A percentile compares a stretch with the other conserved stretches of the same genome.
These are phyloP conservation scores for Lasioglossum zephyrum DNA, from an alignment of 2,888 invertebrate genomes.

Conservation along the genomic window DNA sequence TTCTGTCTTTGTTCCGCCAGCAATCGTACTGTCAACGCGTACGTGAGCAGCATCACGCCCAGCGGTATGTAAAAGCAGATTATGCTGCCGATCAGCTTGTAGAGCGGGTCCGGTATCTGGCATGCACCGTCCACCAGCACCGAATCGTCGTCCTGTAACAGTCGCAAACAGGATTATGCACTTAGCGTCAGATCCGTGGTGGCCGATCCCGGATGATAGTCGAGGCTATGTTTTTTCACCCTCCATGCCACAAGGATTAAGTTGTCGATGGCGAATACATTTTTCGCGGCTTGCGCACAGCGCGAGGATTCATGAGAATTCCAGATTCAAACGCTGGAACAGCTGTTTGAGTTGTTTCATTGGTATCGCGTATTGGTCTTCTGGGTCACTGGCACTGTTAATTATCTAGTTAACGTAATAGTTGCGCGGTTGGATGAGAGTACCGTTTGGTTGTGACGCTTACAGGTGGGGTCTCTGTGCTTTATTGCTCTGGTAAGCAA, in stretches of 20 bases:
- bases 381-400: neutral
- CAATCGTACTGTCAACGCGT: constrained; percentile 94
- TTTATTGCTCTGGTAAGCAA: constrained; percentile 6
- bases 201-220: neutral
- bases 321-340: neutral
- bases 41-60: constrained; percentile 97
- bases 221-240: neutral
- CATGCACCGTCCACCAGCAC: constrained; percentile 93
- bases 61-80: constrained; percentile 98
- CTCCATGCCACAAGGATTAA: neutral
- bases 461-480: constrained; percentile 2
- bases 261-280: neutral
- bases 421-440: neutral
- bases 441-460: constrained; percentile 1
- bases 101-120: constrained; percentile 94
- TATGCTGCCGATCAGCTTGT: constrained; percentile 96
- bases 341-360: neutral
- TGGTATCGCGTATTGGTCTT: neutral
- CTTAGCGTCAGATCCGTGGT: constrained; percentile 2
- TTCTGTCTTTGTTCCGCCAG: constrained; percentile 93
- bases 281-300: neutral
- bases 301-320: neutral
- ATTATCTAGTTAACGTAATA: constrained; percentile 1
- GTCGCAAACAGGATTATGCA: constrained; percentile 37
- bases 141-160: constrained; percentile 91